Evolutionary conservation across 2,113 vertebrate genomes (phyloP).

Genomic region (Atherinomorus stipes): DNA sequence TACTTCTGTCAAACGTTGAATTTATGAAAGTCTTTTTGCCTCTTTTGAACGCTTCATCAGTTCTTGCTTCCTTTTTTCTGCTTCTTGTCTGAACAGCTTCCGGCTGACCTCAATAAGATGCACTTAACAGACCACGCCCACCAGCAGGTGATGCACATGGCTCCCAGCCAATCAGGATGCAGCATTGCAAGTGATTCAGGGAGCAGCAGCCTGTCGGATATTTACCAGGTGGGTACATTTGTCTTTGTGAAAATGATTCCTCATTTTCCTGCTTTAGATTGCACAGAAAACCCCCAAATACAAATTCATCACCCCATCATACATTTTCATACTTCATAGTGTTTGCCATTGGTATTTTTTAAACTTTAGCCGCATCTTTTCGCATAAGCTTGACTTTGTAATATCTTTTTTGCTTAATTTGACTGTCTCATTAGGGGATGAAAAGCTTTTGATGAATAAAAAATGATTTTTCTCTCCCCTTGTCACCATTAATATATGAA

Average conservation of each 20-base stretch:
- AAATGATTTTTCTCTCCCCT: slow-evolving; percentile 5
- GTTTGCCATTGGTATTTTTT: neutral
- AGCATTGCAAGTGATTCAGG: slow-evolving; percentile 98
- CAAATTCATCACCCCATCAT: neutral
- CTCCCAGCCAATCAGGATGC: slow-evolving; percentile 96
- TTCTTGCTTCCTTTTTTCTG: slow-evolving; percentile 1
- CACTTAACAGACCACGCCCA: slow-evolving; percentile 93
- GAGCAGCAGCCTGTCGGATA: slow-evolving; percentile 98
- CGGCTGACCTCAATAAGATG: slow-evolving; percentile 97
- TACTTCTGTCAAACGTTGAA: neutral
- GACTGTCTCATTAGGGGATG: too few species aligned
- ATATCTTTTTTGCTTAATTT: too few species aligned
- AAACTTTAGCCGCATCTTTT: too few species aligned
- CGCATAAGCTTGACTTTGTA: too few species aligned
- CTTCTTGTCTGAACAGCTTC: slow-evolving; percentile 86
- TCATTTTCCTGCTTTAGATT: neutral
- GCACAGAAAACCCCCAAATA: neutral
- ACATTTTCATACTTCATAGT: neutral
- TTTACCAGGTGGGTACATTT: slow-evolving; percentile 89
- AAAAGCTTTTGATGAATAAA: slow-evolving; percentile 14
- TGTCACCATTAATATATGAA: slow-evolving; percentile 3
- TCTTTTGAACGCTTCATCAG: slow-evolving; percentile 26
- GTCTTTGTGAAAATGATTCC: neutral
- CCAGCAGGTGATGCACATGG: slow-evolving; percentile 90
- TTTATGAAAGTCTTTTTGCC: slow-evolving; percentile 17